Base-by-base conservation (phyloP, 2,888 invertebrate genomes). In the Deilephila porcellus region DNA sequence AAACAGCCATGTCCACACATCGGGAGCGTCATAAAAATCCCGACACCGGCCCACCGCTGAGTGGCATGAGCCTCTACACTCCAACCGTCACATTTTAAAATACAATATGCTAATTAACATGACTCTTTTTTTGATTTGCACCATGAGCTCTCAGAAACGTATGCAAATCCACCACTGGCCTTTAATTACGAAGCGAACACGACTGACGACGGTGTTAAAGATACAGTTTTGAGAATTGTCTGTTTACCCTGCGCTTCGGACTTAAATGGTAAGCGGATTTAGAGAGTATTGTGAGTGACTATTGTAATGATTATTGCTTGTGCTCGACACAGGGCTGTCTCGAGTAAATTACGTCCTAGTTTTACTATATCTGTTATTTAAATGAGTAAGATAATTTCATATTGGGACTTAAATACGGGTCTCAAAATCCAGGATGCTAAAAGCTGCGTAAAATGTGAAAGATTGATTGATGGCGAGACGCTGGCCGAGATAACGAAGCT, bases 71-170 rank as follows among this genome's bases (percentile, higher is more conserved):
- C 83, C 88, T 86, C 86, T 85, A 88, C 90, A 91, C 91, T 89
- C 91, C 86, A 92, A 91, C 91, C 93, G 89, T 93, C 93, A 93
- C 93, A 92, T 92, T 93, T 93, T 91, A 92, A 92, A 93, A 91
- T 91, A 91, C 93, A 93, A 94, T 94, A 94, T 94, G 94, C 94
- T 94, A 94, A 94, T 94, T 94, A 94, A 91, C 90, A 90, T 87
- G 84, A 81, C 82, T 85, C 88, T 90, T 92, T 92, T 89, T 91
- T 91, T 90, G 87, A 90, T 90, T 90, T 89, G 88, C 88, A 74
- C 91, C 91, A 91, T 91, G 88, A 91, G 88, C 92, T 93, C 93
- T 92, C 91, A 88, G 93, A 93, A 93, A 90, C 88, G 91, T 84
- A 93, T 94, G 94, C 93, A 93, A 93, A 93, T 93, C 89, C 89